Conservation (phyloP, 2,113 vertebrate genomes). For the Petaurus breviceps region DNA sequence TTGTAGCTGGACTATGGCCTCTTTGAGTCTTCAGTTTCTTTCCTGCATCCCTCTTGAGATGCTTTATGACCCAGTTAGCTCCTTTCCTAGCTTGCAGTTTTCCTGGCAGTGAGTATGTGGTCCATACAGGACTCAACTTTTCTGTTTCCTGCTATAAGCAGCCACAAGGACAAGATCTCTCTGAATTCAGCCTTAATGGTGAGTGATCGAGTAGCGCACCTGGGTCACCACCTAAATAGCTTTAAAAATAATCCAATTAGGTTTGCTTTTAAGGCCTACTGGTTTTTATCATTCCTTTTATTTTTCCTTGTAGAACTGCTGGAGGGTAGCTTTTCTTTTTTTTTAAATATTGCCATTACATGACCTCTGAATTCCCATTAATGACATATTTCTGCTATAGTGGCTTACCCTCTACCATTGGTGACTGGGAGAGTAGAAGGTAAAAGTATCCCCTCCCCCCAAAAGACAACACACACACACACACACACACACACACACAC, state of each 20-base stretch:
- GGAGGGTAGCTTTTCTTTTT: background rate
- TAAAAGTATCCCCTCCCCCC: background rate
- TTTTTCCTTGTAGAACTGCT: background rate
- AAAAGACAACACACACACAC: background rate
- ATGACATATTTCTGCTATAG: rapidly evolving
- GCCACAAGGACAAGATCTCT: rapidly evolving
- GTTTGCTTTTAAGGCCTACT: background rate
- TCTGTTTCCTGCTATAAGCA: too few relatives aligned
- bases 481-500: background rate
- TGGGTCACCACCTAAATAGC: background rate
- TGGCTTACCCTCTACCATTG: background rate
- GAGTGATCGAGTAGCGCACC: rapidly evolving
- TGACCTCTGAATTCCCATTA: background rate
- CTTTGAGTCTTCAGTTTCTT: background rate
- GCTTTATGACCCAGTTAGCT: background rate
- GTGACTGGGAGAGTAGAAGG: background rate
- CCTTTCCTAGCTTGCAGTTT: background rate
- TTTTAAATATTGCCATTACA: background rate
- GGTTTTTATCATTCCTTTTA: background rate
- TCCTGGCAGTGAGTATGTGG: background rate
- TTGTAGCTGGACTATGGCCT: background rate
- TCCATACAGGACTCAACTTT: background rate
- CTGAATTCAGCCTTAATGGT: background rate
- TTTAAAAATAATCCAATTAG: background rate
- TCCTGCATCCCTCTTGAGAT: background rate